Percentiles rank a stretch among this genome's conserved stretches.
Evolutionary conservation across 2,113 vertebrate species (phyloP).

Genomic region (Hymenochirus boettgeri): DNA sequence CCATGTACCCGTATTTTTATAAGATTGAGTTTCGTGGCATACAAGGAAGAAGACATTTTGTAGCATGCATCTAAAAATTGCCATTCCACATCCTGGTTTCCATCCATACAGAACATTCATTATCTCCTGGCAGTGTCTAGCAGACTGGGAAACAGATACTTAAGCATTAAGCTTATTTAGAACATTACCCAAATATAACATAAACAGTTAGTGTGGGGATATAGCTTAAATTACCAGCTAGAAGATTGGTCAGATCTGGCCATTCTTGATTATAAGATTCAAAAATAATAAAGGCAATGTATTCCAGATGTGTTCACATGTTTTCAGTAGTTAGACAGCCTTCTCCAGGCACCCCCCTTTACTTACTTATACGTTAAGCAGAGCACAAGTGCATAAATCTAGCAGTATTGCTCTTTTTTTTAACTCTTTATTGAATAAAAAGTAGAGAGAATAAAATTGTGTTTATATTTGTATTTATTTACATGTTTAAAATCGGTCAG

Average conservation of each 20-base stretch:
- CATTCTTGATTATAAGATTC: constrained; percentile 14
- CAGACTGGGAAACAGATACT: constrained; percentile 7
- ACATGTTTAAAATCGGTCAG: too few relatives aligned
- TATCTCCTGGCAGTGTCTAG: not conserved
- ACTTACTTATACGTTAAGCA: not conserved
- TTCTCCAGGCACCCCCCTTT: not conserved
- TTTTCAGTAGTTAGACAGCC: constrained; percentile 17
- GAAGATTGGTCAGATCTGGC: constrained; percentile 6
- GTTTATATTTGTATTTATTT: too few relatives aligned
- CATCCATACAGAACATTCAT: constrained; percentile 15
- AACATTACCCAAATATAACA: constrained; percentile 7
- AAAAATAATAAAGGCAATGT: constrained; percentile 29
- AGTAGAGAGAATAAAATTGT: too few relatives aligned
- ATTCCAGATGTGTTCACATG: constrained; percentile 33
- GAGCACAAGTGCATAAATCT: too few relatives aligned
- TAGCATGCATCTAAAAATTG: too few relatives aligned
- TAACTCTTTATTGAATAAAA: too few relatives aligned
- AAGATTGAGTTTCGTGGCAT: not conserved
- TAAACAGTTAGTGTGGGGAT: constrained; percentile 1
- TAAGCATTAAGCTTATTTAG: constrained; percentile 2
- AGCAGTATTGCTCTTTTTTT: too few relatives aligned
- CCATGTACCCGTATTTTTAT: not conserved
- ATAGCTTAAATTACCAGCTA: constrained; percentile 23
- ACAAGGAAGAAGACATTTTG: not conserved
- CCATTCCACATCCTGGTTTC: not conserved